A percentile compares a stretch with the other conserved stretches of the same genome.
Evolutionary conservation across 2,888 invertebrate species (phyloP).

Genomic region (Heliconius charithonia): DNA sequence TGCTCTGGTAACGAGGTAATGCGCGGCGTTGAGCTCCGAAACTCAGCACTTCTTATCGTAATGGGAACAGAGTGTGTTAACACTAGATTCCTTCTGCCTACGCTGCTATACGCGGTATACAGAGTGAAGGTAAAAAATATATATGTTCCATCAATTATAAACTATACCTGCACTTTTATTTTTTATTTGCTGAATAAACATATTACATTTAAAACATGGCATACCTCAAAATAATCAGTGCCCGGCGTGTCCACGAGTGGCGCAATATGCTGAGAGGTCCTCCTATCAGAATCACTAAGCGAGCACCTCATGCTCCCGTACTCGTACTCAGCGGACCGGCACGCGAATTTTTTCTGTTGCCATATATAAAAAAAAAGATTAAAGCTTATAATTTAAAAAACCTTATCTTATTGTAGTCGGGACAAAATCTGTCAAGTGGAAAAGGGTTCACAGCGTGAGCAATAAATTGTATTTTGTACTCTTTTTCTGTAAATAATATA

Average conservation of each 20-base stretch:
- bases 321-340: slow-evolving; percentile 96
- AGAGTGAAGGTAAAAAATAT: too few species aligned
- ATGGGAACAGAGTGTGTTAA: too few species aligned
- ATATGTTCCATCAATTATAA: too few species aligned
- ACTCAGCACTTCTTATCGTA: too few species aligned
- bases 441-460: slow-evolving; percentile 25
- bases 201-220: neutral
- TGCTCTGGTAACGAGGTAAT: too few species aligned
- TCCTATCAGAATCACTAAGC: slow-evolving; percentile 93
- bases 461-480: slow-evolving; percentile 9
- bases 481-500: slow-evolving; percentile 11
- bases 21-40: too few species aligned
- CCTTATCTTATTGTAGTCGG: neutral
- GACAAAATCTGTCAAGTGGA: neutral
- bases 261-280: slow-evolving; percentile 94
- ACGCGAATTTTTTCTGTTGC: slow-evolving; percentile 92
- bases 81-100: too few species aligned
- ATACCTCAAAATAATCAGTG: slow-evolving; percentile 81
- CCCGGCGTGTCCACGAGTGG: slow-evolving; percentile 93
- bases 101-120: too few species aligned
- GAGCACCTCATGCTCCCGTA: slow-evolving; percentile 96
- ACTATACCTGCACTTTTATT: neutral
- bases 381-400: neutral
- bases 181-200: too few species aligned
- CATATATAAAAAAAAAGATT: slow-evolving; percentile 7